A percentile compares a stretch with the other conserved stretches of the same genome.
These are phyloP conservation scores for Phenganax marumi DNA, from an alignment of 92 coral and sea anemone species.

Conservation along the genomic window DNA sequence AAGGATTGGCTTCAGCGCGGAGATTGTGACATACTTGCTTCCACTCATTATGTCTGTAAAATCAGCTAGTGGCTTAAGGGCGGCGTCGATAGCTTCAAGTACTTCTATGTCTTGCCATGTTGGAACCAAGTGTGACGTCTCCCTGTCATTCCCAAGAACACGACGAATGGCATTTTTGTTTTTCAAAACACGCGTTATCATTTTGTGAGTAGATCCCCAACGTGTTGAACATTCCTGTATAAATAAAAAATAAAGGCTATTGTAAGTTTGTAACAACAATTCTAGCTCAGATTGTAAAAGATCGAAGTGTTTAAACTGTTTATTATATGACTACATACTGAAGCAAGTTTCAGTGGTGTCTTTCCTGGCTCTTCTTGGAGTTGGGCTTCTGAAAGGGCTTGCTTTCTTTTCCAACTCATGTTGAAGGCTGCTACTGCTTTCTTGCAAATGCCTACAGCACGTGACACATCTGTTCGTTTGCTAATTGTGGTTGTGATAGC, in stretches of 20 bases:
- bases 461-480: conserved; percentile 1
- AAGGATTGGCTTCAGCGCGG: conserved; percentile 1
- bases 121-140: conserved; percentile 11
- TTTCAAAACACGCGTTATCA: background rate
- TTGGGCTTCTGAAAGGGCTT: conserved; percentile 33
- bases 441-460: conserved; percentile 30
- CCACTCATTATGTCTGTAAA: background rate
- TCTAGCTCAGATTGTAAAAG: background rate
- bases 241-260: background rate
- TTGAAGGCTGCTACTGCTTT: conserved; percentile 27
- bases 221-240: conserved; percentile 14
- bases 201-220: conserved; percentile 13
- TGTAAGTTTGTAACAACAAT: background rate
- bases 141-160: conserved; percentile 7
- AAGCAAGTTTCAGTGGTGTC: conserved; percentile 27
- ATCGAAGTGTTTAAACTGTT: background rate
- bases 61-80: background rate
- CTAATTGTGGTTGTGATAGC: conserved; percentile 15
- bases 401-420: conserved; percentile 29
- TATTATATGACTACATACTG: background rate
- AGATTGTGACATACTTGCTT: background rate
- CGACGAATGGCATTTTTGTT: background rate
- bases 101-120: conserved; percentile 1
- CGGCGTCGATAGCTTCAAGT: conserved; percentile 1
- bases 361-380: conserved; percentile 21